Evolutionary conservation across 2,888 invertebrate genomes (phyloP).

Genomic region (Iphiclides podalirius): DNA sequence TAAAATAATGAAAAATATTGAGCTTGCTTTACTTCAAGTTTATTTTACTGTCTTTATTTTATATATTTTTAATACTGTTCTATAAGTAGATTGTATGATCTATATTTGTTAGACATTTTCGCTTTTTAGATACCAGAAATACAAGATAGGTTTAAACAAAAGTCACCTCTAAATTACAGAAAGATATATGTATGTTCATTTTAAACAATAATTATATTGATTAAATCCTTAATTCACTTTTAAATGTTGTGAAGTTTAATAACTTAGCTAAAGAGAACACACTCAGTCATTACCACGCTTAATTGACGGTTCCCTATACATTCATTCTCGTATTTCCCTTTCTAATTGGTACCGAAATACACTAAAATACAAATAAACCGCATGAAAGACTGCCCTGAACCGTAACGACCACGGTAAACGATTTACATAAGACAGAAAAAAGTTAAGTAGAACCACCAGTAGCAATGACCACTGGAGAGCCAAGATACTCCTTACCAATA

Average conservation of each 20-base stretch:
- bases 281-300: conserved; percentile 32
- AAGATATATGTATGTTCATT: no score
- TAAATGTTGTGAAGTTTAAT: conserved; percentile 12
- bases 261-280: conserved; percentile 11
- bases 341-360: conserved; percentile 56
- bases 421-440: conserved; percentile 40
- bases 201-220: not conserved
- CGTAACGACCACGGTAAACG: conserved; percentile 50
- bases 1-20: no score
- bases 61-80: no score
- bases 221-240: conserved; percentile 4
- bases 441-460: conserved; percentile 21
- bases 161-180: no score
- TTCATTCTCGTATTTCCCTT: conserved; percentile 41
- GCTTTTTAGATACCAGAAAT: no score
- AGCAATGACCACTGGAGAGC: conserved; percentile 15
- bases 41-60: no score
- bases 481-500: not conserved
- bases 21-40: no score
- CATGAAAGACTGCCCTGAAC: conserved; percentile 43
- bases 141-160: no score
- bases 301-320: conserved; percentile 38
- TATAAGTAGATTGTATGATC: no score
- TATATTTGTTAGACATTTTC: no score
- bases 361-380: conserved; percentile 38